phyloP scores from a whole-genome alignment of 2,888 invertebrate genomes.

The Flabesymbios commensalis region DNA sequence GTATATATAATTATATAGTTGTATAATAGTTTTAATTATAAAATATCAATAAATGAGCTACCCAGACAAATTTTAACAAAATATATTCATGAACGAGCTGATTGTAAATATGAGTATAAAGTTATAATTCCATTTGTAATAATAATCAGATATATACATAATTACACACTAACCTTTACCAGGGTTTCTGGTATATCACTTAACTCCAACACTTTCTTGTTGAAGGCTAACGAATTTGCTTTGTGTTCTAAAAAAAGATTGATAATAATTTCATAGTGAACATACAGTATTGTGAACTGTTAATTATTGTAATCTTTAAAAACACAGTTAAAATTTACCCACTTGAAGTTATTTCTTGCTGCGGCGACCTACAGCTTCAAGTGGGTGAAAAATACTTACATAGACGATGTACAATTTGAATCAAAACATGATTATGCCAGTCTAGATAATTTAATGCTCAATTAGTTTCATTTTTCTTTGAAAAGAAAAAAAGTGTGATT shows the following conservation, averaged over 20 bases:
- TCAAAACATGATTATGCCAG: too few relatives aligned
- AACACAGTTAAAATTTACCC: too few relatives aligned
- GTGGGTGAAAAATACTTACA: too few relatives aligned
- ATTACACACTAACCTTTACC: conserved; percentile 46
- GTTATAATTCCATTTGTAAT: background rate
- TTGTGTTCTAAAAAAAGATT: conserved; percentile 43
- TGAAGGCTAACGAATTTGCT: conserved; percentile 45
- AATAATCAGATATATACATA: background rate
- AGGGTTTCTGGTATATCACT: conserved; percentile 60
- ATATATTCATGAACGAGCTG: background rate
- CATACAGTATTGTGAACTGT: background rate
- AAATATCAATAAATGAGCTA: background rate
- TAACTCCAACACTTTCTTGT: conserved; percentile 51
- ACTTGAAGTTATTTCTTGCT: too few relatives aligned
- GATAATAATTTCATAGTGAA: background rate
- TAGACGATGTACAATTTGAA: too few relatives aligned
- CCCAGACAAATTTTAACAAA: conserved; percentile 34
- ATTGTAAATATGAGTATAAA: background rate
- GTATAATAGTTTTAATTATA: background rate
- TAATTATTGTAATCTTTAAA: too few relatives aligned
- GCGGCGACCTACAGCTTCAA: too few relatives aligned
- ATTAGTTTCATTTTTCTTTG: too few relatives aligned
- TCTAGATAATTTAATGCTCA: too few relatives aligned
- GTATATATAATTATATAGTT: background rate
- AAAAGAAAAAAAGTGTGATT: too few relatives aligned